These are phyloP conservation scores for Terebella lapidaria DNA, from an alignment of 2,888 invertebrate species.

Conservation along the genomic window DNA sequence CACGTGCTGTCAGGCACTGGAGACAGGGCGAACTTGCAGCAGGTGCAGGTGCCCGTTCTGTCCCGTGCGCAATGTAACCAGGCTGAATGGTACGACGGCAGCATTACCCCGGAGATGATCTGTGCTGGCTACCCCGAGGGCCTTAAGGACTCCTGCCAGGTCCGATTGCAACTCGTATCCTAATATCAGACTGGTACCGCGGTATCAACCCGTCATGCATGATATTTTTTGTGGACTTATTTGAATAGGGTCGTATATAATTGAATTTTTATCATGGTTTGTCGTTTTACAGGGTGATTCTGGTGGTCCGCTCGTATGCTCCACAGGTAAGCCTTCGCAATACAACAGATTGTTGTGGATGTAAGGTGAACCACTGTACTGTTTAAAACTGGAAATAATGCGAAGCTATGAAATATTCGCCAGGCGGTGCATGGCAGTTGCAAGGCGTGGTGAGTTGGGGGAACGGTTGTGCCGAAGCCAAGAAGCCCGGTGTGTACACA, in stretches of 20 bases:
- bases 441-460: slow-evolving; percentile 46
- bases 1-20: too few species aligned
- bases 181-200: too few species aligned
- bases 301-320: slow-evolving; percentile 44
- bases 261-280: too few species aligned
- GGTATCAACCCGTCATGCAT: too few species aligned
- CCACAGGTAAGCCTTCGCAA: slow-evolving; percentile 25
- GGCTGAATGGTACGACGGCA: slow-evolving; percentile 6
- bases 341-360: too few species aligned
- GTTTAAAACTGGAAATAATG: too few species aligned
- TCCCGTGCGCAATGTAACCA: neutral
- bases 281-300: slow-evolving; percentile 50
- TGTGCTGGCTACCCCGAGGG: slow-evolving; percentile 11
- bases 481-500: slow-evolving; percentile 46
- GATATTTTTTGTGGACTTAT: too few species aligned
- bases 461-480: slow-evolving; percentile 35
- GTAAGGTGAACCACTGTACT: too few species aligned
- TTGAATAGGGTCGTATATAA: too few species aligned
- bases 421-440: slow-evolving; percentile 35
- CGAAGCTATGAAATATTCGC: too few species aligned
- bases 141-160: slow-evolving; percentile 7
- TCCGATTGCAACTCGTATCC: too few species aligned
- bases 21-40: too few species aligned
- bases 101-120: slow-evolving; percentile 5
- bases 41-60: neutral